Conservation (phyloP, 2,113 vertebrate genomes). For the Micronycteris hirsuta region DNA sequence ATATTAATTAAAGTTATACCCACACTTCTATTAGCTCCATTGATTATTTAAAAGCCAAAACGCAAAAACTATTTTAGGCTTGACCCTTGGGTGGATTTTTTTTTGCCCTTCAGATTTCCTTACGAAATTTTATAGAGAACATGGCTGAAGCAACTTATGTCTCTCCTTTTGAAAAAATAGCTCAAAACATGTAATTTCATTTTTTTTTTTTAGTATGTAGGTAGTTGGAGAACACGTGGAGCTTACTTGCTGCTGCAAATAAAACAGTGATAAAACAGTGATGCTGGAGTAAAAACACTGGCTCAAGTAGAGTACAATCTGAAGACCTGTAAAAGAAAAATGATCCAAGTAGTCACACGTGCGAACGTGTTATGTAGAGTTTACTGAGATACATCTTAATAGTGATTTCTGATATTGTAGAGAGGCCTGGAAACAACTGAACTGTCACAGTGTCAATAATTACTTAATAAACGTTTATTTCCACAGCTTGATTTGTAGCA, state of each 20-base stretch:
- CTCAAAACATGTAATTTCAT: too few relatives aligned
- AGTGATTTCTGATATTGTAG: neutral
- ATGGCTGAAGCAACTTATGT: neutral
- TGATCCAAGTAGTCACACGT: neutral
- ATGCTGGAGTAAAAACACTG: neutral
- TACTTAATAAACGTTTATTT: neutral
- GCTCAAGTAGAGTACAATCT: neutral
- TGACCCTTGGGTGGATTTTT: neutral
- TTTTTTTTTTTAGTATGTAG: neutral
- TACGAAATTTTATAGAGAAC: neutral
- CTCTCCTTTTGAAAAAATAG: neutral
- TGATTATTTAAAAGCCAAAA: neutral
- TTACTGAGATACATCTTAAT: neutral
- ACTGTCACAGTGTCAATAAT: neutral
- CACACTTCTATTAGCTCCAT: neutral
- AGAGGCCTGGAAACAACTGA: neutral
- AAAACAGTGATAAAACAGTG: neutral
- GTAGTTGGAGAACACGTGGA: neutral
- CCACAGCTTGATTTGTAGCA: neutral
- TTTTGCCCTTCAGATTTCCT: neutral
- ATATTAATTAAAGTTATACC: slow-evolving; percentile 2
- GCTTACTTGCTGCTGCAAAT: neutral
- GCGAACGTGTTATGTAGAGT: neutral
- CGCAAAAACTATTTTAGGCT: neutral
- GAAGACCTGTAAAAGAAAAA: neutral